Evolutionary conservation across 2,113 vertebrate species (phyloP).

Genomic region (Artemisiospiza belli): DNA sequence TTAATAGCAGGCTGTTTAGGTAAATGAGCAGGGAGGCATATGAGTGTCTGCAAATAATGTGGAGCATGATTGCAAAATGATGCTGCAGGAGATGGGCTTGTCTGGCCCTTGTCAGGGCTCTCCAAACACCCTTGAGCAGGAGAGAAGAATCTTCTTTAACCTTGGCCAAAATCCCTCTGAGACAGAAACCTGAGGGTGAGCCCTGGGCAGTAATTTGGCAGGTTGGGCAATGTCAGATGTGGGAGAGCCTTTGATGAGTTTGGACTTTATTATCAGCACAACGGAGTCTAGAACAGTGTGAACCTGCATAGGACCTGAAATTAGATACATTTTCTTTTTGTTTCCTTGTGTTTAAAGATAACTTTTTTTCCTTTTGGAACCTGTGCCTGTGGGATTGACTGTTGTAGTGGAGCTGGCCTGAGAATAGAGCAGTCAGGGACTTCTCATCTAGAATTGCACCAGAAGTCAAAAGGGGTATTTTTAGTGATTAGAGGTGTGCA

Average conservation of each 20-base stretch:
- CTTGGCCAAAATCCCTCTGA: background rate
- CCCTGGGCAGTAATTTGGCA: background rate
- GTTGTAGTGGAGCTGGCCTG: background rate
- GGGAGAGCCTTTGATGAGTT: background rate
- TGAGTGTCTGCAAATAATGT: background rate
- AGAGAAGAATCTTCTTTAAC: background rate
- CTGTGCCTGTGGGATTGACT: background rate
- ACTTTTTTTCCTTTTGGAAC: background rate
- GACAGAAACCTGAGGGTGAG: background rate
- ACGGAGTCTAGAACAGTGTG: background rate
- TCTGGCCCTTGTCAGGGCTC: background rate
- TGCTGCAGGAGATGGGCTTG: background rate
- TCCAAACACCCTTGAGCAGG: background rate
- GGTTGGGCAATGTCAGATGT: background rate
- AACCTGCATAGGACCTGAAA: background rate
- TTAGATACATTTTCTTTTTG: background rate
- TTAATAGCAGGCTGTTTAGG: constrained; percentile 44
- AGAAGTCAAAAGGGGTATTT: background rate
- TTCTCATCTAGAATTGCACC: background rate
- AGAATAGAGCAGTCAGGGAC: background rate
- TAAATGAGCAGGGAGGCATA: constrained; percentile 43
- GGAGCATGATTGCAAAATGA: background rate
- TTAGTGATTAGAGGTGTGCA: background rate
- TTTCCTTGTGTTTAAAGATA: background rate
- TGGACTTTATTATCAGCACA: background rate